Conservation (phyloP, 1,140 invertebrate species). For the Helicorthomorpha holstii region DNA sequence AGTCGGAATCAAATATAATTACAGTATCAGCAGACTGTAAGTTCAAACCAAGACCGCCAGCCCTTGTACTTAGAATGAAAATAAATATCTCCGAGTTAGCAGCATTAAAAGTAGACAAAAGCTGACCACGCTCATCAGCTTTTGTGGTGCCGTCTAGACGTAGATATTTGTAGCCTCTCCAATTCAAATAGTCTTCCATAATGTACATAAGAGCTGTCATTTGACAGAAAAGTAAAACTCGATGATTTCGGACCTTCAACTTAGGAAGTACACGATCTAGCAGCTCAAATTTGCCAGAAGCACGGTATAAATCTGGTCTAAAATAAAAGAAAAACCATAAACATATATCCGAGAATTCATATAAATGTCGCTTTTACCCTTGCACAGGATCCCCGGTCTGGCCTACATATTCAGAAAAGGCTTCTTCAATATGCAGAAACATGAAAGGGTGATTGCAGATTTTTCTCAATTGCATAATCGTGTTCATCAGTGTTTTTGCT, state of each 20-base stretch:
- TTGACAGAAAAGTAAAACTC: constrained; percentile 95
- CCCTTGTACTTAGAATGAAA: constrained; percentile 88
- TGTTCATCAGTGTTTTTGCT: constrained; percentile 96
- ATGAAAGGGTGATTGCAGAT: constrained; percentile 99
- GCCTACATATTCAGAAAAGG: constrained; percentile 79
- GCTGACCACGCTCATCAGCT: constrained; percentile 86
- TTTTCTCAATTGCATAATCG: constrained; percentile 93
- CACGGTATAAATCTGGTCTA: constrained; percentile 77
- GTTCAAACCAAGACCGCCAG: constrained; percentile 93
- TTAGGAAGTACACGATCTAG: constrained; percentile 97
- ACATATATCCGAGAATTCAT: constrained; percentile 6
- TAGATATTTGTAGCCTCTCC: constrained; percentile 43
- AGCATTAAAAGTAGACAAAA: constrained; percentile 83
- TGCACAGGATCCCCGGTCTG: constrained; percentile 37
- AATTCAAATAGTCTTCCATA: constrained; percentile 92
- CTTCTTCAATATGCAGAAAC: constrained; percentile 97
- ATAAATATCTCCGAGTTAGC: constrained; percentile 82
- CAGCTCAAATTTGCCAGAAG: constrained; percentile 94
- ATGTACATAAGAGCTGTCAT: constrained; percentile 99
- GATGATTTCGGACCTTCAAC: constrained; percentile 71
- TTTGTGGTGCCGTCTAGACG: constrained; percentile 91
- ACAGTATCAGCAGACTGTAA: constrained; percentile 96
- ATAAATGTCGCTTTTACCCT: constrained; percentile 30
- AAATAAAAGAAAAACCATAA: constrained; percentile 8
- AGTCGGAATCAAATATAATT: constrained; percentile 97